These are phyloP conservation scores for Mallotus villosus DNA, from an alignment of 2,797 vertebrate genomes.

Conservation along the genomic window DNA sequence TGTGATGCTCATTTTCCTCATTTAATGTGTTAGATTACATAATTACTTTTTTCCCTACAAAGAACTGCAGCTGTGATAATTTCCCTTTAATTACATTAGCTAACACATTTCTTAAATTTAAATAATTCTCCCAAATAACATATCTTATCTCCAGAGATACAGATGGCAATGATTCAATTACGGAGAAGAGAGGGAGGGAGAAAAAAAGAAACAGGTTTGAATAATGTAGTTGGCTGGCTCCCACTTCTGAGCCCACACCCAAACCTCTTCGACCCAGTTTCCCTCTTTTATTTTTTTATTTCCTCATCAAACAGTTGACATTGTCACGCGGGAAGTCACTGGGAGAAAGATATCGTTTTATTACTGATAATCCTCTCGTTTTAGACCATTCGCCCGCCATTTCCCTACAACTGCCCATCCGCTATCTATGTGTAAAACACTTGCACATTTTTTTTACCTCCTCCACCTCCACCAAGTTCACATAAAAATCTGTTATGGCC, in stretches of 20 bases:
- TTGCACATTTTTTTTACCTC: slow-evolving; percentile 37
- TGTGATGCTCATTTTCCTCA: slow-evolving; percentile 74
- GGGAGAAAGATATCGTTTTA: slow-evolving; percentile 41
- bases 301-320: slow-evolving; percentile 34
- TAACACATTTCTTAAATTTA: slow-evolving; percentile 73
- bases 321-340: slow-evolving; percentile 29
- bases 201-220: slow-evolving; percentile 8
- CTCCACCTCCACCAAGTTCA: slow-evolving; percentile 74
- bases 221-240: slow-evolving; percentile 41
- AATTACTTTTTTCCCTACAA: slow-evolving; percentile 72
- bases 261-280: slow-evolving; percentile 38
- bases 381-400: slow-evolving; percentile 17
- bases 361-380: slow-evolving; percentile 40
- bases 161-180: slow-evolving; percentile 75
- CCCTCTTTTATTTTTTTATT: slow-evolving; percentile 22
- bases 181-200: slow-evolving; percentile 22
- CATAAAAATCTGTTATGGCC: slow-evolving; percentile 66
- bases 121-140: slow-evolving; percentile 76
- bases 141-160: slow-evolving; percentile 73
- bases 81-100: slow-evolving; percentile 78
- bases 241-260: slow-evolving; percentile 32
- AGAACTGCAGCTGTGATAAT: slow-evolving; percentile 79
- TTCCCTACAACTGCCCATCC: slow-evolving; percentile 33
- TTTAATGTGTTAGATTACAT: slow-evolving; percentile 78
- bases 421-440: slow-evolving; percentile 60